phyloP scores from a whole-genome alignment of 2,797 vertebrate genomes.

The Morelia viridis region DNA sequence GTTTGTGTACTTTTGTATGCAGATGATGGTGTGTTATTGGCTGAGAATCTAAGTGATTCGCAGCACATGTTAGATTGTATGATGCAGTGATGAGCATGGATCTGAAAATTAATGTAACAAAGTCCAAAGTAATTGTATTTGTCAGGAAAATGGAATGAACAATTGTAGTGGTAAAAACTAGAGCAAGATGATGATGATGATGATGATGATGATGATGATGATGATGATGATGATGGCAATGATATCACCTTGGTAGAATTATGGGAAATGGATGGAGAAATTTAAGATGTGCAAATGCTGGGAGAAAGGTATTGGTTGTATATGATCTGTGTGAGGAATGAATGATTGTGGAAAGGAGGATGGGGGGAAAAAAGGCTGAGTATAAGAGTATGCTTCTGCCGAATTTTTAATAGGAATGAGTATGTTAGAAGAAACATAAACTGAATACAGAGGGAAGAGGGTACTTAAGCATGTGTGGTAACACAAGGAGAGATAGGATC shows the following conservation, averaged over 20 bases:
- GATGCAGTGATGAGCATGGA: neutral
- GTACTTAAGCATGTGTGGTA: neutral
- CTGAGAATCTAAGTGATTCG: neutral
- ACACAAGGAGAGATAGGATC: neutral
- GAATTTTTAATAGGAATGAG: neutral
- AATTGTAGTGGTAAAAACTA: neutral
- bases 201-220: no score
- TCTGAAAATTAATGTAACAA: neutral
- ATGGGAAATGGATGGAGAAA: neutral
- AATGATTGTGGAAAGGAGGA: neutral
- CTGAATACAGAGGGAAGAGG: neutral
- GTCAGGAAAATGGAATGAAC: neutral
- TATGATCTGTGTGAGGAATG: neutral
- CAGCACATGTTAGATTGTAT: neutral
- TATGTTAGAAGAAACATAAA: neutral
- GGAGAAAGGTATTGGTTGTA: neutral
- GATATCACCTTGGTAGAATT: neutral
- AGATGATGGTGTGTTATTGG: neutral
- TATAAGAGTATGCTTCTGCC: neutral
- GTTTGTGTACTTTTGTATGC: neutral
- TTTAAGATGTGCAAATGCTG: neutral
- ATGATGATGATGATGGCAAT: no score
- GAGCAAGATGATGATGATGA: neutral
- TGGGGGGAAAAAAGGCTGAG: neutral
- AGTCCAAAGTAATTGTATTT: neutral